Percentiles rank a stretch among this genome's conserved stretches.
Evolutionary conservation across 92 coral and sea anemone genomes (phyloP).

Genomic region (Phenganax marumi): DNA sequence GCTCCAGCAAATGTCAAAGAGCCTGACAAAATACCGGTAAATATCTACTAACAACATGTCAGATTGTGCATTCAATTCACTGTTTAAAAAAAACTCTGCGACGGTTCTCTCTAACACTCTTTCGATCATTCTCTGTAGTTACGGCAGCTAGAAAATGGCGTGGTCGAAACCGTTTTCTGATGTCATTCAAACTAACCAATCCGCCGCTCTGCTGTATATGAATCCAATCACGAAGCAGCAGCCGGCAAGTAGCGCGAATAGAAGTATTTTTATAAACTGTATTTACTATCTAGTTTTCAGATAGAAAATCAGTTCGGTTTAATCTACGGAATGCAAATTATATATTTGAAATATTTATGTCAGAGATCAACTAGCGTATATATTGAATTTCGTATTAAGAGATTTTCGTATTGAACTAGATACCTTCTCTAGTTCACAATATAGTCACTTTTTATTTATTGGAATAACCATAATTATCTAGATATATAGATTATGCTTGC

Average conservation of each 20-base stretch:
- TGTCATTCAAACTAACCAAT: conserved; percentile 2
- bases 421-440: background rate
- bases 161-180: background rate
- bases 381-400: conserved; percentile 15
- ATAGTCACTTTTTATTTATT: conserved; percentile 11
- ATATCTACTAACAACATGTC: background rate
- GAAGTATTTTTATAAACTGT: conserved; percentile 33
- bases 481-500: background rate
- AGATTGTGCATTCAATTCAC: background rate
- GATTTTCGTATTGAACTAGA: conserved; percentile 19
- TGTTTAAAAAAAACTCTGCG: background rate
- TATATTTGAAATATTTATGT: conserved; percentile 29
- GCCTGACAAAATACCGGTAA: conserved; percentile 5
- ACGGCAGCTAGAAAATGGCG: background rate
- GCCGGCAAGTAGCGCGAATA: conserved; percentile 32
- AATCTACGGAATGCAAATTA: conserved; percentile 32
- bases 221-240: too few relatives aligned
- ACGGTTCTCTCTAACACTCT: background rate
- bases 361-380: background rate
- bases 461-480: background rate
- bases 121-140: background rate
- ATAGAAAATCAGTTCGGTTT: conserved; percentile 34
- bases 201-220: background rate
- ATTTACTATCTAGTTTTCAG: background rate
- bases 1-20: background rate